Percentiles rank a stretch among this genome's conserved stretches.
phyloP scores from a whole-genome alignment of 2,888 invertebrate genomes.

The Hirtodrosophila trivittata region DNA sequence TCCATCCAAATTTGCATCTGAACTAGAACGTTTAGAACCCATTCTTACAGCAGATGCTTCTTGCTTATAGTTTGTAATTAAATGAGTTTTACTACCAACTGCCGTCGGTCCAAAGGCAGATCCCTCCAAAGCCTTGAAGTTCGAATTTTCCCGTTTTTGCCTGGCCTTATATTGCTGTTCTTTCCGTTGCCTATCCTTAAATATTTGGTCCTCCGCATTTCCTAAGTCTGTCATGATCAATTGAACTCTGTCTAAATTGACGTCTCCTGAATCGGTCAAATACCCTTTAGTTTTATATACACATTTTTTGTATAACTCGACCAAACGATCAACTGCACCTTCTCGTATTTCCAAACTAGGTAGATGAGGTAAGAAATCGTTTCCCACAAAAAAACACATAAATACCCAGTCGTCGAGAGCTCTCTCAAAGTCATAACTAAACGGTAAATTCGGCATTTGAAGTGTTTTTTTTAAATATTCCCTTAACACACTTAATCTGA shows the following conservation, averaged over 20 bases:
- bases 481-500: constrained; percentile 94
- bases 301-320: constrained; percentile 96
- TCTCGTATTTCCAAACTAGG: constrained; percentile 99
- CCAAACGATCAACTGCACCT: constrained; percentile 96
- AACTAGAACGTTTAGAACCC: no score
- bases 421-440: constrained; percentile 96
- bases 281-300: constrained; percentile 98
- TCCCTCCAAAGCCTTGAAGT: no score
- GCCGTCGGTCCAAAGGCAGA: constrained; percentile 90
- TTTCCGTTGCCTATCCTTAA: constrained; percentile 94
- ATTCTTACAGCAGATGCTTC: constrained; percentile 87
- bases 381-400: constrained; percentile 99
- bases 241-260: constrained; percentile 96
- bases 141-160: constrained; percentile 86
- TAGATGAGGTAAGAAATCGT: constrained; percentile 98
- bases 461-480: constrained; percentile 97
- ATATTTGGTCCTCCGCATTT: constrained; percentile 97
- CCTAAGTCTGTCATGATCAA: constrained; percentile 97
- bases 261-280: constrained; percentile 97
- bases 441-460: constrained; percentile 95
- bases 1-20: constrained; percentile 81
- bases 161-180: constrained; percentile 92
- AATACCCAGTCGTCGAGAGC: constrained; percentile 99
- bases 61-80: constrained; percentile 89
- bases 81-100: constrained; percentile 86